Base-by-base conservation (phyloP, 2,888 invertebrate genomes). In the Heteromyza rotundicornis region DNA sequence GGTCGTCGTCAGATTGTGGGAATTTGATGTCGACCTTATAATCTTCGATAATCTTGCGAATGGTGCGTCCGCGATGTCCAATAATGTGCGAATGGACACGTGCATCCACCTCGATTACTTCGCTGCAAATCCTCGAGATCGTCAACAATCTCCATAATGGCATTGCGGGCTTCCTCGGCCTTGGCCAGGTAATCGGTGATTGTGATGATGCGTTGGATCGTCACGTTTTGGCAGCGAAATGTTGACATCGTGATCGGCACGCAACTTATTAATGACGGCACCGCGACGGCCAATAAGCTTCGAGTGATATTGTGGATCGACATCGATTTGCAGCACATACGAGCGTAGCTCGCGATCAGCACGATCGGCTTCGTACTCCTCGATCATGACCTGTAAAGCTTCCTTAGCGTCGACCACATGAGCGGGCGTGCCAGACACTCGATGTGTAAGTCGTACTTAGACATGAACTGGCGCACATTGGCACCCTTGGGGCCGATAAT, bases 231-330 rank as follows among this genome's bases (percentile, higher is more conserved):
- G 97, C 80, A 98, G 90, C 82, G 92, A 94, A 75, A 98, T 95
- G 84, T 94, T 94, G 51, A 98, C 98, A 75, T 94, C 92, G 81
- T 92, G 91, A 76, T 95, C 92, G 51, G 89, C 88, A 65, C 97
- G 90, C 75, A 99, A 92, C 84, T 95, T 94, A 35, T 90, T 92
- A 73, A 99, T 95, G 57, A 94, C 93, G n/a, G 90, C 88, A 56
- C 98, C 98, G 62, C 90, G 89, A 74, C 92, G 91, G 16, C 98
- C 98, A 82, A 99, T 98, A 72, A 99, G 94, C 82, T 96, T 94
- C 1, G 96, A 95, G 84, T 98, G 98, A 84, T 94, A 96, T 71
- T 94, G 92, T 0, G 96, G 92, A 82, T 96, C 94, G 27, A 98
- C 94, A 82, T 94, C 91, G 74, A 98, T 87, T 83, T 90, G 90